Percentiles rank a stretch among this genome's conserved stretches.
Evolutionary conservation across 2,797 vertebrate genomes (phyloP).

Genomic region (Epinephelus malabaricus): DNA sequence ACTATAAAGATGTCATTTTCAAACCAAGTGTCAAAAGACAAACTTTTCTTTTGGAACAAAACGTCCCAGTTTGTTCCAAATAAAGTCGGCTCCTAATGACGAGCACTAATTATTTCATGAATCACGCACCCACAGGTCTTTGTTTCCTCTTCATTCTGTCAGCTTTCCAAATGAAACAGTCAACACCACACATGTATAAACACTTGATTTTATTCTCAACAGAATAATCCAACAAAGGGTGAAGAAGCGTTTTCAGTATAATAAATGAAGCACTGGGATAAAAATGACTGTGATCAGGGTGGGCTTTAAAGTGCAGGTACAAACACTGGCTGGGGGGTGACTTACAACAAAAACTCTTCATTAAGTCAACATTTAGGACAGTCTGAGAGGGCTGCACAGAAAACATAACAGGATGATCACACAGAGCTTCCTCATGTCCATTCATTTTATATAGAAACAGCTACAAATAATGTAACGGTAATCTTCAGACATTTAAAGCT

Average conservation of each 20-base stretch:
- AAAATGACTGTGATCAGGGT: conserved; percentile 4
- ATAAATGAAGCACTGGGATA: conserved; percentile 42
- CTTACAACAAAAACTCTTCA: conserved; percentile 7
- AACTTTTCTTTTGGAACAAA: too few relatives aligned
- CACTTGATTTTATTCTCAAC: conserved; percentile 74
- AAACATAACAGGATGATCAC: background rate
- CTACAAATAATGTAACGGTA: background rate
- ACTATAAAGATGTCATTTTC: too few relatives aligned
- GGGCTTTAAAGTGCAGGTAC: conserved; percentile 69
- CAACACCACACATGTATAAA: conserved; percentile 62
- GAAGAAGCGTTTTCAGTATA: conserved; percentile 38
- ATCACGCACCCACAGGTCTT: too few relatives aligned
- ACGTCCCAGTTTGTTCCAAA: too few relatives aligned
- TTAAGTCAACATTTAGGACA: conserved; percentile 5
- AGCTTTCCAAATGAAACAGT: conserved; percentile 15
- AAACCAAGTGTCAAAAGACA: too few relatives aligned
- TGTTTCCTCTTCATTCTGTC: background rate
- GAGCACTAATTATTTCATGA: too few relatives aligned
- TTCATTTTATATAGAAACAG: background rate
- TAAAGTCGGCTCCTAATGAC: too few relatives aligned
- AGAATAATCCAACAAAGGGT: conserved; percentile 59
- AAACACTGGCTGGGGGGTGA: conserved; percentile 50
- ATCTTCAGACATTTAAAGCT: background rate
- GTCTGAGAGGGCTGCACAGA: conserved; percentile 32
- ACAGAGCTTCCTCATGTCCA: background rate